phyloP scores from a whole-genome alignment of 1,140 invertebrate genomes.

The Tyrophagus putrescentiae region DNA sequence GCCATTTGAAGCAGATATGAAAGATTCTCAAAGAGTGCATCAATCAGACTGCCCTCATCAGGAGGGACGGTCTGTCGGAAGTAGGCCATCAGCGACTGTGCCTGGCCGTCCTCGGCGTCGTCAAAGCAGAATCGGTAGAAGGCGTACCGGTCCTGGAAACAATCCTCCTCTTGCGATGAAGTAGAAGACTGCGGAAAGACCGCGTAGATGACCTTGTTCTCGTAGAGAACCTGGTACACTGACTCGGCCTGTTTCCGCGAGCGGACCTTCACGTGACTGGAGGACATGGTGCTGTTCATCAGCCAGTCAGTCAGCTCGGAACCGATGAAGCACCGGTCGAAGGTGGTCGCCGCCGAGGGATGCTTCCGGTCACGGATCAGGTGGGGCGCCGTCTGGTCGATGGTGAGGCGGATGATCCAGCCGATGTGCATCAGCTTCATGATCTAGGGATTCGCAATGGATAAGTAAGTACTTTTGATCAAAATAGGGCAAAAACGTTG shows the following conservation, averaged over 20 bases:
- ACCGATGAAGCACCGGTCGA: conserved; percentile 40
- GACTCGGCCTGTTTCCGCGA: conserved; percentile 56
- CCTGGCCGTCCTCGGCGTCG: conserved; percentile 38
- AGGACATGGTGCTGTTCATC: conserved; percentile 34
- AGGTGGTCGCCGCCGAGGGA: conserved; percentile 25
- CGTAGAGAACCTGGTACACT: conserved; percentile 55
- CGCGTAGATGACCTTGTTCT: conserved; percentile 3
- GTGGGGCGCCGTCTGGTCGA: conserved; percentile 46
- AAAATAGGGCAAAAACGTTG: too few relatives aligned
- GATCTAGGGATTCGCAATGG: too few relatives aligned
- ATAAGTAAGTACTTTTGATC: too few relatives aligned
- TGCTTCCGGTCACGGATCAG: conserved; percentile 46
- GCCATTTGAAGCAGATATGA: conserved; percentile 49
- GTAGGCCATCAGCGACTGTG: neutral
- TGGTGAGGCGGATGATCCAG: conserved; percentile 50
- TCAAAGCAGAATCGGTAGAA: conserved; percentile 65
- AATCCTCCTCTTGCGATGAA: conserved; percentile 41
- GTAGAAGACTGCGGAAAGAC: neutral
- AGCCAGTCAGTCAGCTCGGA: conserved; percentile 65
- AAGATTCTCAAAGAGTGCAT: conserved; percentile 50
- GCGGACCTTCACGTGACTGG: conserved; percentile 32
- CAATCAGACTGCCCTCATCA: conserved; percentile 32
- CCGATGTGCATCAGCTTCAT: conserved; percentile 42
- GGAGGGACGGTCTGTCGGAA: conserved; percentile 21
- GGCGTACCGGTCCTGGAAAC: conserved; percentile 67